phyloP scores from a whole-genome alignment of 1,140 invertebrate genomes.

The Scaptomyza montana region DNA sequence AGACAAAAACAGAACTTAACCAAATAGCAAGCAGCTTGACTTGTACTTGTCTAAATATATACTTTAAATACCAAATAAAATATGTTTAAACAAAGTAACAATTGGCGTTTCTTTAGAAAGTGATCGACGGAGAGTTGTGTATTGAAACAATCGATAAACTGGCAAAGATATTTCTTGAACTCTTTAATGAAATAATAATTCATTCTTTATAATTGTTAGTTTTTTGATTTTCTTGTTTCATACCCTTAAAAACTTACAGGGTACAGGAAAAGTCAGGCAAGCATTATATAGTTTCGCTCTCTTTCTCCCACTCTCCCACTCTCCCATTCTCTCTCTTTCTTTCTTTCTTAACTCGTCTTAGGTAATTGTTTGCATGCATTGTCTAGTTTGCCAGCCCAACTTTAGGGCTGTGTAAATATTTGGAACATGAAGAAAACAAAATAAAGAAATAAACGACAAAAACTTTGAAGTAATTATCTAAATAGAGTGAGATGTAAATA shows the following conservation, averaged over 20 bases:
- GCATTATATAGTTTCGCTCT: slow-evolving; percentile 47
- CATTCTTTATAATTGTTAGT: no score
- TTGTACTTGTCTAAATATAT: slow-evolving; percentile 67
- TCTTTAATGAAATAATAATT: no score
- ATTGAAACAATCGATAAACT: no score
- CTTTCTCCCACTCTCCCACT: neutral
- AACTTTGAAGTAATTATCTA: slow-evolving; percentile 69
- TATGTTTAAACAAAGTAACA: slow-evolving; percentile 50
- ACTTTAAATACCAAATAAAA: slow-evolving; percentile 62
- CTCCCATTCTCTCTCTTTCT: neutral
- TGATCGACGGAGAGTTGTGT: neutral
- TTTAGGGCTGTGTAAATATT: slow-evolving; percentile 62
- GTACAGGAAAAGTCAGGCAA: slow-evolving; percentile 36
- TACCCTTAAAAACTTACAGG: neutral
- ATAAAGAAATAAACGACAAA: slow-evolving; percentile 8
- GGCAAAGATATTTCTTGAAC: no score
- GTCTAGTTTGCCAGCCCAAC: slow-evolving; percentile 64
- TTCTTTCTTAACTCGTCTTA: slow-evolving; percentile 23
- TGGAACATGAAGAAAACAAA: slow-evolving; percentile 39
- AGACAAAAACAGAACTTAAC: slow-evolving; percentile 56
- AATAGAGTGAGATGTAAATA: slow-evolving; percentile 72
- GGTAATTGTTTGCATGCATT: slow-evolving; percentile 50
- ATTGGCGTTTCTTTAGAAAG: neutral
- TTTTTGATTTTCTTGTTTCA: no score
- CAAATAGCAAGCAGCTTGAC: slow-evolving; percentile 66